Conservation (phyloP, 2,888 invertebrate genomes). For the Synanthedon vespiformis region DNA sequence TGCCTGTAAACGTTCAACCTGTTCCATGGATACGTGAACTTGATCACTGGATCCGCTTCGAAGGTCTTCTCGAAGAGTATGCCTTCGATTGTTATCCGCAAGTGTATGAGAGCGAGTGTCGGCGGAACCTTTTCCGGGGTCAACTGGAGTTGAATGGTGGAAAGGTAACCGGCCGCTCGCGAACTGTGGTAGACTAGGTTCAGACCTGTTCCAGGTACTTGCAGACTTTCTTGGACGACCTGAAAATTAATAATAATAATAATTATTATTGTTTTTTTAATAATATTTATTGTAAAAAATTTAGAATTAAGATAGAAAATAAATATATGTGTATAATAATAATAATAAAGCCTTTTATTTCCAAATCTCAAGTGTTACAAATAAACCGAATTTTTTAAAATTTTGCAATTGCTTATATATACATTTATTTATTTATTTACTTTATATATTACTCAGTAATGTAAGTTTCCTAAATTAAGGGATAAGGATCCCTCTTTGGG, state of each 20-base stretch:
- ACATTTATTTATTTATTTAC: too few relatives aligned
- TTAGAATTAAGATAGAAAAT: too few relatives aligned
- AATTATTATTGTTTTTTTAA: too few relatives aligned
- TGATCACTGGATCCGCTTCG: slow-evolving; percentile 96
- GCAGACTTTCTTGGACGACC: slow-evolving; percentile 94
- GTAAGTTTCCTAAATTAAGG: too few relatives aligned
- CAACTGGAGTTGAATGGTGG: slow-evolving; percentile 90
- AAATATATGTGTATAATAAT: too few relatives aligned
- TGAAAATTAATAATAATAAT: slow-evolving; percentile 31
- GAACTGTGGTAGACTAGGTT: slow-evolving; percentile 97
- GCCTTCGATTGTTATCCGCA: slow-evolving; percentile 94
- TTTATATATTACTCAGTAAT: too few relatives aligned
- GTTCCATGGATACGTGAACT: slow-evolving; percentile 98
- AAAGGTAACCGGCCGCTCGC: slow-evolving; percentile 91
- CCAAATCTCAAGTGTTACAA: too few relatives aligned
- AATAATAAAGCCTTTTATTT: too few relatives aligned
- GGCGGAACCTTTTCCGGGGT: slow-evolving; percentile 87
- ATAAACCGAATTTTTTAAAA: too few relatives aligned
- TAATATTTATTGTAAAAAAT: too few relatives aligned
- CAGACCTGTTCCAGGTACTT: slow-evolving; percentile 94
- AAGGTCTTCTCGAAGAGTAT: slow-evolving; percentile 92
- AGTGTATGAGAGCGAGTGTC: slow-evolving; percentile 86
- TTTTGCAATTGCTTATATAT: too few relatives aligned
- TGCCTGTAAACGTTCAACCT: slow-evolving; percentile 95
- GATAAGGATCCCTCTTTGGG: too few relatives aligned